A percentile compares a stretch with the other conserved stretches of the same genome.
These are phyloP conservation scores for Tenthredo distinguenda DNA, from an alignment of 2,888 invertebrate genomes.

Conservation along the genomic window DNA sequence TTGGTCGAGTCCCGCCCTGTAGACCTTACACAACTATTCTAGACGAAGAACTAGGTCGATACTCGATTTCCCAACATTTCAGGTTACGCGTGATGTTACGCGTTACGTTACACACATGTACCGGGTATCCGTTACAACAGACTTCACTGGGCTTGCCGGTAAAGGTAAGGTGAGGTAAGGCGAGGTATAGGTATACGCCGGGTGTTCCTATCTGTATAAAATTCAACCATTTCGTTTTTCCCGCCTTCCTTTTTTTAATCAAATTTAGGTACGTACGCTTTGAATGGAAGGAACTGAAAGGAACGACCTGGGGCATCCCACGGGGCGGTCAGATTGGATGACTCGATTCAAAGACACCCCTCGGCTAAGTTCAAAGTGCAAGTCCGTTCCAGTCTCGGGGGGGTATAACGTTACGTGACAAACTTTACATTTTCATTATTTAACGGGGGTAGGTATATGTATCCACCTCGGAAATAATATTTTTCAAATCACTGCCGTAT, in stretches of 20 bases:
- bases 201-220: background rate
- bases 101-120: background rate
- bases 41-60: constrained; percentile 28
- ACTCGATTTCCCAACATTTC: constrained; percentile 33
- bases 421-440: background rate
- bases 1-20: constrained; percentile 9
- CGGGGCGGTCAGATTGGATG: constrained; percentile 46
- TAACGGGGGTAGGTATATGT: no score
- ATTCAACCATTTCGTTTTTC: background rate
- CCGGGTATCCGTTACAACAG: background rate
- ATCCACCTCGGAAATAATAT: no score
- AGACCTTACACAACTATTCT: constrained; percentile 13
- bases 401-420: background rate
- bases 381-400: background rate
- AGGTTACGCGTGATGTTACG: background rate
- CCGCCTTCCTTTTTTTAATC: constrained; percentile 36
- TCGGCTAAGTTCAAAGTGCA: background rate
- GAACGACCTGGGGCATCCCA: constrained; percentile 19
- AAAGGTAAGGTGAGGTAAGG: background rate
- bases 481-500: background rate
- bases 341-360: constrained; percentile 46
- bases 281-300: constrained; percentile 34
- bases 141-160: background rate
- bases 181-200: background rate
- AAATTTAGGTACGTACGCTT: constrained; percentile 38